Evolutionary conservation across 30 jellyfish, hydroid and myxozoan species (phyloP).

Genomic region (Cassiopea xamachana): DNA sequence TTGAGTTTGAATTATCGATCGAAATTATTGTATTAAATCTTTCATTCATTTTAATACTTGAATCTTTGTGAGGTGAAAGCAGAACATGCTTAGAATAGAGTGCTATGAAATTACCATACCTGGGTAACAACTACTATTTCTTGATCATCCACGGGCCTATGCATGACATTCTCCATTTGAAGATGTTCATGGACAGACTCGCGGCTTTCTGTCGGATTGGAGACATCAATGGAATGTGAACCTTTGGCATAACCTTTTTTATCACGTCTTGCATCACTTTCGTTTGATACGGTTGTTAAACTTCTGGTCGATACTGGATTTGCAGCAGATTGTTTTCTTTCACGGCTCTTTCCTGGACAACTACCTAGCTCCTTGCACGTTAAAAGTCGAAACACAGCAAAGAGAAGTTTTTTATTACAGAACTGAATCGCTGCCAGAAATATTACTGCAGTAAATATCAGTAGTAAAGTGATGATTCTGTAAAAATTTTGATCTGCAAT

Average conservation of each 20-base stretch:
- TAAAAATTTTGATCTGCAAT: constrained; percentile 50
- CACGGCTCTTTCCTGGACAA: not conserved
- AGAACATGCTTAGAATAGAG: not conserved
- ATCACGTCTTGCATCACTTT: not conserved
- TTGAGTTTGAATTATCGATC: no score
- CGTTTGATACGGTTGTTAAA: not conserved
- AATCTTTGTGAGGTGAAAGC: no score
- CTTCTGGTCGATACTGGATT: not conserved
- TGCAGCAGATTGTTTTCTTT: not conserved
- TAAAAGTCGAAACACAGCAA: not conserved
- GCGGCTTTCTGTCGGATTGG: not conserved
- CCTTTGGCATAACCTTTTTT: not conserved
- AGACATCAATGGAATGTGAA: not conserved
- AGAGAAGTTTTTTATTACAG: constrained; percentile 8
- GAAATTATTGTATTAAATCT: no score
- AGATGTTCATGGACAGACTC: not conserved
- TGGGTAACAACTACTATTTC: not conserved
- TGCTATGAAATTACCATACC: not conserved
- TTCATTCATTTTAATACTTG: no score
- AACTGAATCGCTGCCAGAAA: constrained; percentile 12
- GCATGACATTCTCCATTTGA: not conserved
- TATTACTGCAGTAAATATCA: constrained; percentile 21
- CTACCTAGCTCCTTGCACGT: not conserved
- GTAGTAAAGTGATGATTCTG: constrained; percentile 30
- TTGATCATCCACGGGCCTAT: not conserved